Evolutionary conservation across 2,113 vertebrate species (phyloP), one percentile per base, ranked within the genome.

Genomic region (Etheostoma spectabile): DNA sequence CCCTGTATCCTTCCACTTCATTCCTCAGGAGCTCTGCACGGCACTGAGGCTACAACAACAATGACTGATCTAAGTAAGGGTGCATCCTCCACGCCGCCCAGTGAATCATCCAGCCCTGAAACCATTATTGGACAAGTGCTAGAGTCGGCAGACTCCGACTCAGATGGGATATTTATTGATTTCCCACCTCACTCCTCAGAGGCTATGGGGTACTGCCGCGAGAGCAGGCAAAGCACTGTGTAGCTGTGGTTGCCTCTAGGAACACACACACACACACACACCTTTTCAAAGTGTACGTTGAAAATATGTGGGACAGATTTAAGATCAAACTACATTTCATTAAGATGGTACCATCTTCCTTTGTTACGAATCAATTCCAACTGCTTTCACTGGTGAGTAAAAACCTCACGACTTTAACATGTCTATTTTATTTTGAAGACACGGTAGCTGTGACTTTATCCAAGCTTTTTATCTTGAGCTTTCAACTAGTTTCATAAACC

Each of bases 91-190:
- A 92, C 96, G 3, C 94, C 95, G 30, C 94, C 86, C 8, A 95
- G 95, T 4, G 94, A 93, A 88, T 95, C 97, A 59, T 97, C 97
- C 92, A 99, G 98, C 87, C 97, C 97, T 0, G 98, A 99, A 91
- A 96, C 96, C 80, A 95, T 97, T 69, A 97, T 98, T 61, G 97
- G 97, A 94, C 97, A 96, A 91, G 96, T 96, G 82, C 93, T 97
- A 74, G 97, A 97, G 84, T 99, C 97, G 0, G 96, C 94, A 0
- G 97, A 97, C 93, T 98, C 98, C 0, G 97, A 97, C 85, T 96
- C 97, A 0, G 97, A 98, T 18, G 98, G 98, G 18, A 98, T 99
- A 91, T 98, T 99, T 94, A 97, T 99, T 66, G 97, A 99, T 94
- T 99, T 99, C 86, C 95, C 97, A 13, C 75, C 80, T 81, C 91